Conservation (phyloP, 2,113 vertebrate genomes). For the Plecotus auritus region DNA sequence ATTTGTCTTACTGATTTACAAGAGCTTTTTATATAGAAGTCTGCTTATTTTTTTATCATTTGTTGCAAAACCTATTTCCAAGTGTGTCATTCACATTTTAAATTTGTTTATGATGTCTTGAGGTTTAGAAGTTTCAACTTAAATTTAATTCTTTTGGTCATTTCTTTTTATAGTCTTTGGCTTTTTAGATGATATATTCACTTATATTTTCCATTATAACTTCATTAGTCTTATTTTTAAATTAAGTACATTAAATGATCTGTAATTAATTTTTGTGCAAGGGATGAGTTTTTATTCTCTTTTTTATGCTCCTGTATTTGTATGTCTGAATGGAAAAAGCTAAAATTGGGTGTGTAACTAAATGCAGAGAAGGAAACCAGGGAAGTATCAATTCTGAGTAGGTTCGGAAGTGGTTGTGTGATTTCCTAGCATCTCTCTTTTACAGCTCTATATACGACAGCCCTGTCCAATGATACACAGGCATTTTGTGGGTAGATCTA, state of each 20-base stretch:
- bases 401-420: background rate
- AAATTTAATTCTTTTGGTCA: background rate
- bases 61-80: background rate
- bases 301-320: background rate
- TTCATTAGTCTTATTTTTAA: background rate
- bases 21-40: background rate
- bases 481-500: background rate
- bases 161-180: background rate
- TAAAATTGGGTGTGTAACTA: background rate
- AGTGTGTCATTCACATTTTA: background rate
- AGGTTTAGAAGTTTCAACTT: background rate
- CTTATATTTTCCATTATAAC: background rate
- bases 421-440: background rate
- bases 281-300: background rate
- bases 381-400: background rate
- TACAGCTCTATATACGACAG: background rate
- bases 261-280: background rate
- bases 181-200: background rate
- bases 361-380: background rate
- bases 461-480: background rate
- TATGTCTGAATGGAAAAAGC: background rate
- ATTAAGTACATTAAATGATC: background rate
- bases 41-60: conserved; percentile 15
- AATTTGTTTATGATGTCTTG: background rate
- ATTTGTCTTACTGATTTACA: background rate